Conservation (phyloP, 2,797 vertebrate species). For the Glossophaga mutica region DNA sequence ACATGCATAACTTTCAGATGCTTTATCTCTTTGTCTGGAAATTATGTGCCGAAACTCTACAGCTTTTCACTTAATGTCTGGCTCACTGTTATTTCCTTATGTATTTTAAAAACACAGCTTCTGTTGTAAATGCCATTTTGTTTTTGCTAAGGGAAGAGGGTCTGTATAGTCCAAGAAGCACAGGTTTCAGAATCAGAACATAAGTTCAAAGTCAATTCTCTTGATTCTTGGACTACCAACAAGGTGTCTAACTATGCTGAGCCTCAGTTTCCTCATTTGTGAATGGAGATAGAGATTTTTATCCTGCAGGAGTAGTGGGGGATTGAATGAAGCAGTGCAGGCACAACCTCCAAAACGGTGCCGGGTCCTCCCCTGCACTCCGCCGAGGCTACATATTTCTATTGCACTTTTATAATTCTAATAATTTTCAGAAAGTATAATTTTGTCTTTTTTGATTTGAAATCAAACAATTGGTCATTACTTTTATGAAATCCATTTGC, state of each 20-base stretch:
- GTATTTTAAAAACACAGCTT: not conserved
- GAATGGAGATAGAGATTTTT: not conserved
- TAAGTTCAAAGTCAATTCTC: not conserved
- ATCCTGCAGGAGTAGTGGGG: not conserved
- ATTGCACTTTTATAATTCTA: not conserved
- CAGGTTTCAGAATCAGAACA: not conserved
- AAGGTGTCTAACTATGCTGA: not conserved
- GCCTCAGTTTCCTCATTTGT: not conserved
- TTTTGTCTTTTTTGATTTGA: not conserved
- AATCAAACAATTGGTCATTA: not conserved
- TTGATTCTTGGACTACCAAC: not conserved
- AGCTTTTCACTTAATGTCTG: not conserved
- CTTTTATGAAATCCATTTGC: not conserved
- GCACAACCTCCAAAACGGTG: not conserved
- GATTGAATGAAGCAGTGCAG: not conserved
- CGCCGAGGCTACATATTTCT: not conserved
- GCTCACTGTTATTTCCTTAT: not conserved
- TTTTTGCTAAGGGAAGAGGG: not conserved
- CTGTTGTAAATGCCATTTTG: not conserved
- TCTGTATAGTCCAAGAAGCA: not conserved
- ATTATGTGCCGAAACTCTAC: not conserved
- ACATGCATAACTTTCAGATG: not conserved
- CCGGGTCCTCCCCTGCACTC: not conserved
- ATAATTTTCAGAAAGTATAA: not conserved
- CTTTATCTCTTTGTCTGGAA: not conserved